Evolutionary conservation across 64 coral and sea anemone genomes (phyloP), one percentile per base, ranked within the genome.

Genomic region (Acropora tenuis): DNA sequence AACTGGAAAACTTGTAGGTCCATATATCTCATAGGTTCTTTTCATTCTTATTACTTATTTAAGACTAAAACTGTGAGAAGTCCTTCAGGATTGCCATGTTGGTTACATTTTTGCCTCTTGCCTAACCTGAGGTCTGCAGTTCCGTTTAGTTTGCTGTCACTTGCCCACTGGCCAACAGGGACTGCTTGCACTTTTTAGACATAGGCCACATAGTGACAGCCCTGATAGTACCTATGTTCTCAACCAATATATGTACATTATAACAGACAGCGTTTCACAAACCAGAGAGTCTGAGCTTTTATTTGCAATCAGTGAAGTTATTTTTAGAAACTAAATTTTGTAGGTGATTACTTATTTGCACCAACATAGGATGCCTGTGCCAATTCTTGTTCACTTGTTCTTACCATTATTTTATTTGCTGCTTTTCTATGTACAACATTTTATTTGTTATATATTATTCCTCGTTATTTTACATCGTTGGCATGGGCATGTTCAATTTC

Each of bases 21-120:
- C 40, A 75, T 75, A 43, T 75, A 75, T 12, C 20, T 44, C 40
- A 43, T 75, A 75, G 40, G 73, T 75, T 75, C 20, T 75, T 75
- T 75, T 75, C 71, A 74, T 74, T 74, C 71, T 74, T 74, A 43
- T 74, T 74, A 74, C 19, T 74, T 74, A 74, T 74, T 74, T 74
- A 43, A 74, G 71, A 74, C 71, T 74, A 74, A 74, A 74, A 74
- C 71, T 74, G 71, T 74, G 10, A 74, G 71, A 74, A 74, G 71
- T 74, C 71, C 71, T 74, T 74, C 71, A 30, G 71, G 71, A 74
- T 74, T 74, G 71, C 71, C 71, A 74, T 30, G 71, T 74, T 20
- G 71, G 71, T 69, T 69, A 69, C 67, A 10, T 69, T 69, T 69
- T 74, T 74, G 71, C 71, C 71, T 74, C 71, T 74, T 74, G 71